A percentile compares a stretch with the other conserved stretches of the same genome.
Conservation (phyloP, 2,888 invertebrate species). For the Perdita meconis region DNA sequence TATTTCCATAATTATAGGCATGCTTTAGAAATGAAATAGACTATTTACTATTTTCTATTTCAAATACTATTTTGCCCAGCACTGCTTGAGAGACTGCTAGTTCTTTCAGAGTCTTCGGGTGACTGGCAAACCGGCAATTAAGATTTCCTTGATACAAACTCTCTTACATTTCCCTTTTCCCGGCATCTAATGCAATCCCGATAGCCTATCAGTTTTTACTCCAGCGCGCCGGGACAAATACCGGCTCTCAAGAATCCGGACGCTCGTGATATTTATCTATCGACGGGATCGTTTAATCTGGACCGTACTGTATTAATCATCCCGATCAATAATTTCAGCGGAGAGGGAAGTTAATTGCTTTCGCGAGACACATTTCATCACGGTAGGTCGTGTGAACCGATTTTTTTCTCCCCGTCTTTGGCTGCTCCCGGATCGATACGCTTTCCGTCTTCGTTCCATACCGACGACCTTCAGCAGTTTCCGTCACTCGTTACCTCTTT, state of each 20-base stretch:
- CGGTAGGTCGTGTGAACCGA: slow-evolving; percentile 38
- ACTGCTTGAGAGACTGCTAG: not conserved
- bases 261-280: slow-evolving; percentile 52
- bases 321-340: slow-evolving; percentile 42
- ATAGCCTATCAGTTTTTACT: slow-evolving; percentile 25
- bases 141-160: not conserved
- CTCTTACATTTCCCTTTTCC: not conserved
- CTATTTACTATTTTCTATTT: no score
- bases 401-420: slow-evolving; percentile 43
- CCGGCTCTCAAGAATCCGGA: slow-evolving; percentile 27
- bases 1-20: no score
- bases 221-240: slow-evolving; percentile 32
- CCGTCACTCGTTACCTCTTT: slow-evolving; percentile 32
- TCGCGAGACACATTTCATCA: slow-evolving; percentile 55
- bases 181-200: not conserved
- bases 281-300: slow-evolving; percentile 59
- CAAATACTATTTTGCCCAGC: no score
- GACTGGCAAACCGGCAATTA: no score
- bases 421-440: slow-evolving; percentile 27
- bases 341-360: slow-evolving; percentile 64
- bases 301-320: slow-evolving; percentile 62
- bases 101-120: no score
- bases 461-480: not conserved
- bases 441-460: slow-evolving; percentile 14
- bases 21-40: no score